A percentile compares a stretch with the other conserved stretches of the same genome.
Conservation (phyloP, 53 echinoderm and acorn worm species). For the Glandiceps talaboti region DNA sequence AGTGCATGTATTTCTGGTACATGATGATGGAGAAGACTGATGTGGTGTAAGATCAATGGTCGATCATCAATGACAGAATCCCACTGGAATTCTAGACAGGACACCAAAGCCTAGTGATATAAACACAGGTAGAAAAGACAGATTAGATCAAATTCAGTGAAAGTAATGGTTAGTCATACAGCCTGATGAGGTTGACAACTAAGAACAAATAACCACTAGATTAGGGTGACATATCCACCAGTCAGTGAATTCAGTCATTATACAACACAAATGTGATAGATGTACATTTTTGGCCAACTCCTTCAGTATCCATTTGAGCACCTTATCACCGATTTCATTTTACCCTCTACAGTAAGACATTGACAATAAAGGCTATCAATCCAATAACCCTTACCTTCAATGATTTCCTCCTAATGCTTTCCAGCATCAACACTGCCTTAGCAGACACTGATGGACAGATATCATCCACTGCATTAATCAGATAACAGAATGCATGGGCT, state of each 20-base stretch:
- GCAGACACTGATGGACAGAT: constrained; percentile 95
- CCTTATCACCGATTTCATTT: background rate
- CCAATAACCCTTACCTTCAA: constrained; percentile 78
- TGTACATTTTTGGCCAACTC: no score
- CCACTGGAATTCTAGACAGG: constrained; percentile 95
- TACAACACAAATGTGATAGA: no score
- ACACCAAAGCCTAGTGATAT: constrained; percentile 47
- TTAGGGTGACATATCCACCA: no score
- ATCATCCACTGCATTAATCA: constrained; percentile 61
- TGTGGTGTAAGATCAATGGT: constrained; percentile 57
- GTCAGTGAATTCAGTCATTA: no score
- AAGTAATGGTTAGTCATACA: no score
- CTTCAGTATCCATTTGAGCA: background rate
- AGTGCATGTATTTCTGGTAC: constrained; percentile 52
- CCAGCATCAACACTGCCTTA: constrained; percentile 70
- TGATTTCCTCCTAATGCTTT: constrained; percentile 71
- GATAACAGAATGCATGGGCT: constrained; percentile 71
- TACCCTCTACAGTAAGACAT: no score
- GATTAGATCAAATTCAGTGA: no score
- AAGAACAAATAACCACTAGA: no score
- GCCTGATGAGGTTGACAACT: no score
- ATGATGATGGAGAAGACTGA: constrained; percentile 57
- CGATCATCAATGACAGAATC: constrained; percentile 92
- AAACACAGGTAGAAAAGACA: no score
- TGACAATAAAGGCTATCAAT: no score